Conservation (phyloP, 2,888 invertebrate species). For the Himalopsyche kuldschensis region DNA sequence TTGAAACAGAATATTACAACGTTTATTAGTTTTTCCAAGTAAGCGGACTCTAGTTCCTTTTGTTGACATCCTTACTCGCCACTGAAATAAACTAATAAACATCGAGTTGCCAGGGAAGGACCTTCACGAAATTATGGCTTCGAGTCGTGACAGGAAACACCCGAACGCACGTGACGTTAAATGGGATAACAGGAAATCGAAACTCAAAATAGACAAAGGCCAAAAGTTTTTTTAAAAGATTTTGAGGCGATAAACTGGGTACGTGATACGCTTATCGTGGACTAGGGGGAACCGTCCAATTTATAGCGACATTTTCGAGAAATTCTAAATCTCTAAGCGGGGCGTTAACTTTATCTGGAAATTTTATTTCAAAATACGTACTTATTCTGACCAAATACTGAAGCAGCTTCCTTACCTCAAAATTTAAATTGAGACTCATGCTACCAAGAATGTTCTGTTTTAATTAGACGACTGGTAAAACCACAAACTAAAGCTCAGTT, state of each 20-base stretch:
- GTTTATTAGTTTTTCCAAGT: no score
- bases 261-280: neutral
- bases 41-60: no score
- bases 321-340: neutral
- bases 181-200: neutral
- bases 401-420: no score
- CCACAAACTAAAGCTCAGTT: no score
- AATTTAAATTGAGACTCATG: no score
- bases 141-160: neutral
- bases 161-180: neutral
- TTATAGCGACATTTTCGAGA: neutral
- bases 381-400: no score
- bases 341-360: no score
- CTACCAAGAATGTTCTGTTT: no score
- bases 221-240: neutral
- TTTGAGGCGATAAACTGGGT: neutral
- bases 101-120: neutral
- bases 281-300: neutral
- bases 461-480: no score
- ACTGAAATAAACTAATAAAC: neutral
- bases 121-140: neutral
- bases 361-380: no score
- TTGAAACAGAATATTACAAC: no score
- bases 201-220: neutral
- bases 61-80: neutral